Evolutionary conservation across 1,140 invertebrate species (phyloP).

Genomic region (Helicorthomorpha holstii): DNA sequence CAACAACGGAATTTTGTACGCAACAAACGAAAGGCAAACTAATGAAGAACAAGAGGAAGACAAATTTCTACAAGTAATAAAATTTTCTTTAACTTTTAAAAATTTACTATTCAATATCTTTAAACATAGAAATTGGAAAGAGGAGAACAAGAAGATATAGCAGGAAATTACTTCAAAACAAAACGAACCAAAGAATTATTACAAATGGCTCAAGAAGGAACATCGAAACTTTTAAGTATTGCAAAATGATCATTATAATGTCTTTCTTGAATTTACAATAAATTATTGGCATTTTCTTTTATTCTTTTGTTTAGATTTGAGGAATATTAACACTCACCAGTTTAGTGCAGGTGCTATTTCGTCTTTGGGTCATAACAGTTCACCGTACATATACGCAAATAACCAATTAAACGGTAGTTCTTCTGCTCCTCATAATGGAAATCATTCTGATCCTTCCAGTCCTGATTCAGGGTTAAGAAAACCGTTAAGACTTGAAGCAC

Average conservation of each 20-base stretch:
- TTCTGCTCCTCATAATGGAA: slow-evolving; percentile 12
- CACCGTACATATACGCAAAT: no score
- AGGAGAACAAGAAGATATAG: slow-evolving; percentile 40
- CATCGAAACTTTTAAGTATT: slow-evolving; percentile 22
- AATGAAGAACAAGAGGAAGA: neutral
- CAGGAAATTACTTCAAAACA: slow-evolving; percentile 52
- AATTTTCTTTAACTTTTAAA: neutral
- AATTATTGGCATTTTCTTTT: no score
- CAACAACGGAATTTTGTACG: neutral
- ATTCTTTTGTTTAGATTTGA: no score
- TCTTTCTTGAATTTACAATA: no score
- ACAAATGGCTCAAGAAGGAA: slow-evolving; percentile 26
- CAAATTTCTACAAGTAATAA: slow-evolving; percentile 1
- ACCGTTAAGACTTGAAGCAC: slow-evolving; percentile 20
- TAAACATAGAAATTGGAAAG: slow-evolving; percentile 36
- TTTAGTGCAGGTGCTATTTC: no score
- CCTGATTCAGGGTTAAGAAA: slow-evolving; percentile 12
- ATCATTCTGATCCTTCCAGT: slow-evolving; percentile 10
- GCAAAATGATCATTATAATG: no score
- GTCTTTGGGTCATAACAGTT: no score
- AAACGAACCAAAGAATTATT: slow-evolving; percentile 40
- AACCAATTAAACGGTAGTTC: no score
- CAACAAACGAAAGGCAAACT: neutral
- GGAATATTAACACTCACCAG: no score
- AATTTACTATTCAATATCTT: slow-evolving; percentile 1